Evolutionary conservation across 2,113 vertebrate species (phyloP).

Genomic region (Hylia prasina): DNA sequence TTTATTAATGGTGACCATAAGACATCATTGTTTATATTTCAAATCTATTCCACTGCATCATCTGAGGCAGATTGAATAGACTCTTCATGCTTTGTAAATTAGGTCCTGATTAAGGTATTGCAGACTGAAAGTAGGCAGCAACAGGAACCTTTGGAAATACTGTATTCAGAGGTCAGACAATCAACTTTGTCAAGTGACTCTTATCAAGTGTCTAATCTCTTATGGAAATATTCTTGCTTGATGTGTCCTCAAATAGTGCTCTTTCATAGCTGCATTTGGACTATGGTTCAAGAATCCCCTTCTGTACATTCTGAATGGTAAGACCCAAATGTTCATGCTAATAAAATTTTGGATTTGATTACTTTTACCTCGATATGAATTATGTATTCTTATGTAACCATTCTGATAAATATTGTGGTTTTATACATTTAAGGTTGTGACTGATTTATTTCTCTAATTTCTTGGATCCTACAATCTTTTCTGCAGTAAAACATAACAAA

Average conservation of each 20-base stretch:
- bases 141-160: neutral
- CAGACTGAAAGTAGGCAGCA: neutral
- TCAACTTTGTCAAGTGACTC: neutral
- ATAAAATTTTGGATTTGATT: neutral
- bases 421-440: neutral
- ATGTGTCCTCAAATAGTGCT: neutral
- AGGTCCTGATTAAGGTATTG: neutral
- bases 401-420: accelerated
- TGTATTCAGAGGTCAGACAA: neutral
- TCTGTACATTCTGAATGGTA: neutral
- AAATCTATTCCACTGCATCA: neutral
- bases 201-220: neutral
- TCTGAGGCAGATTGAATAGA: neutral
- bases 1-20: neutral
- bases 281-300: neutral
- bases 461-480: neutral
- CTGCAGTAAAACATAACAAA: neutral
- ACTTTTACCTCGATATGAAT: neutral
- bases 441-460: neutral
- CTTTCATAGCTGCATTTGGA: neutral
- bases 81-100: neutral
- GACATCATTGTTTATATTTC: neutral
- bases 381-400: neutral
- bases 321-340: neutral
- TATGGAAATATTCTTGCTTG: neutral